phyloP scores from a whole-genome alignment of 2,888 invertebrate species.

The Cantharis nigra region DNA sequence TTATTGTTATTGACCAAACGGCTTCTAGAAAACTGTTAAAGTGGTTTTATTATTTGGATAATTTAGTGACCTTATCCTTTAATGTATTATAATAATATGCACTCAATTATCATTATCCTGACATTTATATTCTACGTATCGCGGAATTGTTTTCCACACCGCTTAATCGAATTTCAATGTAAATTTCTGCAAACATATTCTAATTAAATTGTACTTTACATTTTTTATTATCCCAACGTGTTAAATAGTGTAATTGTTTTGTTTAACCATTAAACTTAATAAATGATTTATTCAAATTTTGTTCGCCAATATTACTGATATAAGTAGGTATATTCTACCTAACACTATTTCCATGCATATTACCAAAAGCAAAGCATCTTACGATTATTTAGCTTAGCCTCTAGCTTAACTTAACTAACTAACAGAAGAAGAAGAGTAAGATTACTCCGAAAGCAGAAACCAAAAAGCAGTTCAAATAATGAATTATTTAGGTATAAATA shows the following conservation, averaged over 20 bases:
- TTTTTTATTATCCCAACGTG: not conserved
- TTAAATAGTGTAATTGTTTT: not conserved
- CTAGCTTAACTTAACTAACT: too few relatives aligned
- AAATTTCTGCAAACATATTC: not conserved
- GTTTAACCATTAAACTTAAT: not conserved
- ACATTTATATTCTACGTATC: not conserved
- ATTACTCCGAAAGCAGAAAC: too few relatives aligned
- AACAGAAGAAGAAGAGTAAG: too few relatives aligned
- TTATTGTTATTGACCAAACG: constrained; percentile 30
- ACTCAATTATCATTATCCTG: not conserved
- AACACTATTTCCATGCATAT: too few relatives aligned
- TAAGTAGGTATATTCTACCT: too few relatives aligned
- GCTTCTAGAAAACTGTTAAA: constrained; percentile 27
- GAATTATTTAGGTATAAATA: too few relatives aligned
- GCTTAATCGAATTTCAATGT: not conserved
- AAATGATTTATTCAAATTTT: not conserved
- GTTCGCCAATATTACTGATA: too few relatives aligned
- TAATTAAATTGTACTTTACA: not conserved
- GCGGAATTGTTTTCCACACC: not conserved
- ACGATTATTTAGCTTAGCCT: too few relatives aligned
- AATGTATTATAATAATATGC: constrained; percentile 19
- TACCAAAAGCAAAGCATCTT: too few relatives aligned
- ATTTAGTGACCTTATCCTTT: constrained; percentile 18
- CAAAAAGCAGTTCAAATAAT: too few relatives aligned
- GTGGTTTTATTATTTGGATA: constrained; percentile 26